Evolutionary conservation across 2,113 vertebrate genomes (phyloP).

Genomic region (Papio anubis): DNA sequence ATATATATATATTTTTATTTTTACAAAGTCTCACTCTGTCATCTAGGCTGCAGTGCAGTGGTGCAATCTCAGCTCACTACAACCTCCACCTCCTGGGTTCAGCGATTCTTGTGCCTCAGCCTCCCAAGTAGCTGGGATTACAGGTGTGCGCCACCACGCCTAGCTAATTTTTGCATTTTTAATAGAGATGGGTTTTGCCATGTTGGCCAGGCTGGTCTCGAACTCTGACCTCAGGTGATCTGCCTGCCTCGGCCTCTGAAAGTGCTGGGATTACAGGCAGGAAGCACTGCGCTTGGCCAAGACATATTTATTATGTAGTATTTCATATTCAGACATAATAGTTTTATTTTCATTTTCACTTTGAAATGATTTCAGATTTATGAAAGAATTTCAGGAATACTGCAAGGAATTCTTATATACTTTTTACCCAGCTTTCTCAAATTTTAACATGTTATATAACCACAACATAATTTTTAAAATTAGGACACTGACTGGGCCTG

Average conservation of each 20-base stretch:
- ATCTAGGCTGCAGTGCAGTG: too few species aligned
- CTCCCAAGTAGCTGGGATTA: too few species aligned
- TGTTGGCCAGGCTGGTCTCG: too few species aligned
- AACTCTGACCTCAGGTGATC: neutral
- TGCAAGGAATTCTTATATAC: neutral
- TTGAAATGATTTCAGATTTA: slow-evolving; percentile 37
- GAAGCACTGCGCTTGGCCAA: neutral
- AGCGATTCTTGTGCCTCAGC: too few species aligned
- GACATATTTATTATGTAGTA: neutral
- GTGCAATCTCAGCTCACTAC: too few species aligned
- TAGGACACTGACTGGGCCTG: neutral
- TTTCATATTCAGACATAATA: neutral
- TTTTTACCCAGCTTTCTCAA: neutral
- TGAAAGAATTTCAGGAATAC: neutral
- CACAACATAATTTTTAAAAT: neutral
- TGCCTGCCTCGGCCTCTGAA: neutral
- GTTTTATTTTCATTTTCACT: neutral
- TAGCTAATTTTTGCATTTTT: neutral
- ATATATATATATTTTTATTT: too few species aligned
- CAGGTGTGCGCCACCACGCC: neutral
- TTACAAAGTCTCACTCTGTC: neutral
- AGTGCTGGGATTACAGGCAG: neutral
- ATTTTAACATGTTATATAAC: neutral
- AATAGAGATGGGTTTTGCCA: too few species aligned
- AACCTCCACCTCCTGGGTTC: too few species aligned